phyloP scores from a whole-genome alignment of 2,888 invertebrate species.

The Phengaris alcon region DNA sequence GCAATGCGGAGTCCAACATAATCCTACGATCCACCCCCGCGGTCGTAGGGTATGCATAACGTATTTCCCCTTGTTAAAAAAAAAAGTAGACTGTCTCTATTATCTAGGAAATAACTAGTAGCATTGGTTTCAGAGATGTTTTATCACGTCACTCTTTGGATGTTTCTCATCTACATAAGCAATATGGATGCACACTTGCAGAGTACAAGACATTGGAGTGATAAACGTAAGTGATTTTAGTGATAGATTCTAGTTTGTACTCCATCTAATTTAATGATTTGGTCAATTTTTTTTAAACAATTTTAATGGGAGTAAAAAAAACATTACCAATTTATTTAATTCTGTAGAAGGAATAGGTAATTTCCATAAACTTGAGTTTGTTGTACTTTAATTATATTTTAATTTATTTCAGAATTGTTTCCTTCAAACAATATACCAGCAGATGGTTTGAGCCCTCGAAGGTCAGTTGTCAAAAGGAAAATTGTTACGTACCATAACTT shows the following conservation, averaged over 20 bases:
- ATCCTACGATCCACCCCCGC: no score
- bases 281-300: no score
- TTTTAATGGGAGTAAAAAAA: no score
- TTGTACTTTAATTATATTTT: not conserved
- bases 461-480: conserved; percentile 82
- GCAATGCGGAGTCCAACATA: no score
- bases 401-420: conserved; percentile 56
- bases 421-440: conserved; percentile 63
- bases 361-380: no score
- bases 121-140: conserved; percentile 34
- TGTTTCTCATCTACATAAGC: conserved; percentile 50
- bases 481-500: conserved; percentile 88
- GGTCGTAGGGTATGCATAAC: no score
- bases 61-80: no score
- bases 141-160: conserved; percentile 39
- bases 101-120: not conserved
- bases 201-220: conserved; percentile 50
- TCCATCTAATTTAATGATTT: no score
- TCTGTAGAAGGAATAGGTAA: no score
- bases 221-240: conserved; percentile 54
- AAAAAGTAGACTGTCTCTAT: not conserved
- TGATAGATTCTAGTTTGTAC: no score
- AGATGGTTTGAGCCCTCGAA: conserved; percentile 75
- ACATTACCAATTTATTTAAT: no score
- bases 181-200: conserved; percentile 48